phyloP scores from a whole-genome alignment of 2,797 vertebrate species.

The Florisuga fusca region DNA sequence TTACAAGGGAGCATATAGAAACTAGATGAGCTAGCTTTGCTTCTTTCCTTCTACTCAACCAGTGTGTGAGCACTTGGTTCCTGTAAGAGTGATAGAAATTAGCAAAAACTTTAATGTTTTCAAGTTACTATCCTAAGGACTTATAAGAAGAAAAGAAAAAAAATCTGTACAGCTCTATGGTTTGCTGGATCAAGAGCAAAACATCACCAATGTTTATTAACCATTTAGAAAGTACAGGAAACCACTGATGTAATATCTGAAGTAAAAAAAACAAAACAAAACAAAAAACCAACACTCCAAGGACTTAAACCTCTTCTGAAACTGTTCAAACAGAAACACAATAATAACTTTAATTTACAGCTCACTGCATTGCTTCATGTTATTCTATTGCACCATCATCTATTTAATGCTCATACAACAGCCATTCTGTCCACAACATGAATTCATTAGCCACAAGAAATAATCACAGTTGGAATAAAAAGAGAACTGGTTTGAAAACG shows the following conservation, averaged over 20 bases:
- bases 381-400: not conserved
- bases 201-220: not conserved
- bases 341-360: not conserved
- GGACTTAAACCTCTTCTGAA: not conserved
- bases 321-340: not conserved
- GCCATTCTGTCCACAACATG: not conserved
- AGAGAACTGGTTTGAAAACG: not conserved
- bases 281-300: accelerated
- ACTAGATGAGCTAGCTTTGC: not conserved
- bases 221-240: not conserved
- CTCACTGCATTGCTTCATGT: not conserved
- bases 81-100: not conserved
- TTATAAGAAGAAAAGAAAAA: not conserved
- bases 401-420: not conserved
- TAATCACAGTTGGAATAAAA: not conserved
- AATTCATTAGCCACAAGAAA: not conserved
- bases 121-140: not conserved
- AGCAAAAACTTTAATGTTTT: not conserved
- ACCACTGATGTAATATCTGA: not conserved
- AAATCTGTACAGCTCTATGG: not conserved
- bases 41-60: not conserved
- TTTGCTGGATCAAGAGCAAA: not conserved
- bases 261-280: not conserved
- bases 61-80: not conserved
- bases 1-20: not conserved